These are phyloP conservation scores for Lanistes nyassanus DNA, from an alignment of 1,140 invertebrate genomes.

Conservation along the genomic window DNA sequence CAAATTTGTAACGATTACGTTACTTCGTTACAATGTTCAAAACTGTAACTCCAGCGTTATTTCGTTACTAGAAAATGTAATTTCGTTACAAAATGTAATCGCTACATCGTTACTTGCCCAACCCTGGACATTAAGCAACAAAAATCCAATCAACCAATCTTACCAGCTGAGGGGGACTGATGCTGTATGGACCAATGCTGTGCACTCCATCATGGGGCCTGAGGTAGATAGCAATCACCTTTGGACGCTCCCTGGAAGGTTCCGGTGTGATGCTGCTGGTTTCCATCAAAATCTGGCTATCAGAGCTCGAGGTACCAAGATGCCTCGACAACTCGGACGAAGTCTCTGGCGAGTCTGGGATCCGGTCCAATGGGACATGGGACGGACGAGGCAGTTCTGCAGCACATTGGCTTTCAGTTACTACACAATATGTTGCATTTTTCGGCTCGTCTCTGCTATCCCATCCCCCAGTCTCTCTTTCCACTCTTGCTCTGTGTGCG, in stretches of 20 bases:
- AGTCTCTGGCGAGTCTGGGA: conserved; percentile 54
- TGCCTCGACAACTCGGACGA: background rate
- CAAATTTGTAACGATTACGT: no score
- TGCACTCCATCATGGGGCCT: conserved; percentile 48
- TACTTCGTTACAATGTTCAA: no score
- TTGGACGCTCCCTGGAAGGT: conserved; percentile 17
- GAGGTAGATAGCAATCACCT: conserved; percentile 48
- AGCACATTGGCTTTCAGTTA: conserved; percentile 10
- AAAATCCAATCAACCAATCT: no score
- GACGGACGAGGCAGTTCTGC: conserved; percentile 31
- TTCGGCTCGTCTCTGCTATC: no score
- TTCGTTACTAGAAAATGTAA: no score
- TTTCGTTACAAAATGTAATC: no score
- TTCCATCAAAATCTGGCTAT: background rate
- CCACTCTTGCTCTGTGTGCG: background rate
- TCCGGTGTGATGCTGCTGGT: conserved; percentile 22
- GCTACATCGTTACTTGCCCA: no score
- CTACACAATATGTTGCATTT: no score
- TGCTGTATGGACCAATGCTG: conserved; percentile 41
- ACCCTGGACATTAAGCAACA: no score
- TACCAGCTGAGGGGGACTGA: conserved; percentile 56
- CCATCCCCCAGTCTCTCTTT: background rate
- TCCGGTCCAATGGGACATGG: conserved; percentile 46
- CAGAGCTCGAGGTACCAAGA: background rate
- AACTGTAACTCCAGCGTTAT: no score